Percentiles rank a stretch among this genome's conserved stretches.
Evolutionary conservation across 2,888 invertebrate genomes (phyloP).

Genomic region (Epistrophe eligans): DNA sequence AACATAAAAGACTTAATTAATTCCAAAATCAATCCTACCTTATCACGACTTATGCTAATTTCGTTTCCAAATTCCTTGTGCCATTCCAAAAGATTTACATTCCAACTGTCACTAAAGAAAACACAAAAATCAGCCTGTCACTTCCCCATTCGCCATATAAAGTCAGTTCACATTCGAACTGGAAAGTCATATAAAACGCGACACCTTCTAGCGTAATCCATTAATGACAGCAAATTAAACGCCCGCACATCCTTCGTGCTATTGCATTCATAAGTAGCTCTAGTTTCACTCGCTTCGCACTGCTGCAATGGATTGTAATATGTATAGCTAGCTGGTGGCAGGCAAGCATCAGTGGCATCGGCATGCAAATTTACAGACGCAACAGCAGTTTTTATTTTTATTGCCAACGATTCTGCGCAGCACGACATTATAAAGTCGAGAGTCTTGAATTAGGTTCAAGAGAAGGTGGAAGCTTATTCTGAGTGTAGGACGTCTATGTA

Average conservation of each 20-base stretch:
- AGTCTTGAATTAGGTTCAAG: not conserved
- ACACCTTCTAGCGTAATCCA: conserved; percentile 67
- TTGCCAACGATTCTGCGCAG: conserved; percentile 46
- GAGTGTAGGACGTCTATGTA: conserved; percentile 50
- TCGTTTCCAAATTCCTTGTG: conserved; percentile 10
- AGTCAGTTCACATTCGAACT: conserved; percentile 24
- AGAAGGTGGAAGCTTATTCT: conserved; percentile 50
- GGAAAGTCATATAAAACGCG: conserved; percentile 44
- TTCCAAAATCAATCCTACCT: conserved; percentile 19
- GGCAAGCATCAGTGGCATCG: conserved; percentile 31
- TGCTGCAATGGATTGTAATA: not conserved
- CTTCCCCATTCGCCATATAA: conserved; percentile 57
- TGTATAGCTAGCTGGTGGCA: not conserved
- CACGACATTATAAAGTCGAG: conserved; percentile 28
- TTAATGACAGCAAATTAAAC: conserved; percentile 72
- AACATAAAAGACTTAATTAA: not conserved
- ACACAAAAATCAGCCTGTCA: not conserved
- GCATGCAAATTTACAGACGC: conserved; percentile 52
- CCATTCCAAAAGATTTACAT: conserved; percentile 17
- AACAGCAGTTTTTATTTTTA: conserved; percentile 43
- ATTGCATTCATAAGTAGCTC: conserved; percentile 52
- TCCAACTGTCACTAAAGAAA: conserved; percentile 10
- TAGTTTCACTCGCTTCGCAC: conserved; percentile 30
- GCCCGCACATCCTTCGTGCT: conserved; percentile 68
- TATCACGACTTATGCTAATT: conserved; percentile 32